Evolutionary conservation across 2,113 vertebrate genomes (phyloP), one percentile per base, ranked within the genome.

Genomic region (Tretioscincus oriximinensis): DNA sequence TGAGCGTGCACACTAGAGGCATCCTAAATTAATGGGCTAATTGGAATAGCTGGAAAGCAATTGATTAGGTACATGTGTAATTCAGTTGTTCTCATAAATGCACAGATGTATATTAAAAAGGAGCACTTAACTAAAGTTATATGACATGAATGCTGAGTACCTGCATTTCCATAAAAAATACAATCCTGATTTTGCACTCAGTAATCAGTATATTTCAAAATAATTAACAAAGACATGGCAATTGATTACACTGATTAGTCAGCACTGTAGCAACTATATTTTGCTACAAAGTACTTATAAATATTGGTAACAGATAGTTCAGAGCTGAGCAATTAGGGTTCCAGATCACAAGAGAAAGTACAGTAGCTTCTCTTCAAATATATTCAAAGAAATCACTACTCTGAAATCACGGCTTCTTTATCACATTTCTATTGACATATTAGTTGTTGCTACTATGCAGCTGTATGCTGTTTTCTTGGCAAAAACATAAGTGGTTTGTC

Each of bases 1-100:
- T 72, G 24, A 18, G 54, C 14, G 49, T 51, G 49, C 16, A 74
- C 87, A 61, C 71, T 60, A 22, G 80, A 47, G 28, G 65, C 45
- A 78, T 76, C 5, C 85, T 58, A 88, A 84, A 90, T 60, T 73
- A 81, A 76, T 87, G 28, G 14, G 24, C 73, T 77, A 89, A 49
- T 6, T 77, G 47, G 82, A 80, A 88, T 61, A 74, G 2, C 77
- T 73, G 83, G 9, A 84, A 89, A 85, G 22, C 28, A 84, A 83
- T 78, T 87, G 77, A 86, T 22, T 58, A 21, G 64, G 47, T 78
- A 41, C 85, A 85, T 7, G 22, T 29, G 35, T 73, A 85, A 87
- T 75, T 78, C 80, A 84, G 84, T 77, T n/a, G 81, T 66, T 54
- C 74, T 45, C 84, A 29, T 51, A 84, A 85, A 74, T 12, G 70